Conservation (phyloP, 2,113 vertebrate genomes). For the Sinocyclocheilus rhinocerous region DNA sequence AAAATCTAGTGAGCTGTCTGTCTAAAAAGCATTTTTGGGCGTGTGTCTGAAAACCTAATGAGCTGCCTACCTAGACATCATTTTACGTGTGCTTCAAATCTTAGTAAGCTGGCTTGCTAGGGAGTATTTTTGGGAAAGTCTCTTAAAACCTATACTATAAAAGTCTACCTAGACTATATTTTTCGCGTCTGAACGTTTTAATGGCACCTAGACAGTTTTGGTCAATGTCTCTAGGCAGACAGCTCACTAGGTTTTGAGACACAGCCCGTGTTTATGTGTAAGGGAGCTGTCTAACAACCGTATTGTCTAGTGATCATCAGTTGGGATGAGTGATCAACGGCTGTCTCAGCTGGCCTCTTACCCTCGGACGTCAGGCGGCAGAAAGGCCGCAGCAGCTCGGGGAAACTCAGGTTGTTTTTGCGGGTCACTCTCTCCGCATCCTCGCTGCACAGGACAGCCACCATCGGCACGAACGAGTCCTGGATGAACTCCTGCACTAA, state of each 20-base stretch:
- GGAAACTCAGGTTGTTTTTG: constrained; percentile 91
- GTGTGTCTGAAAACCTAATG: neutral
- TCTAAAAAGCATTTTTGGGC: neutral
- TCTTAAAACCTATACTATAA: neutral
- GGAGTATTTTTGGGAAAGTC: neutral
- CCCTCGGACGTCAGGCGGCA: constrained; percentile 96
- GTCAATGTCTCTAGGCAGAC: neutral
- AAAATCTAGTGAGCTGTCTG: neutral
- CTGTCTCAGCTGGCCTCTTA: constrained; percentile 66
- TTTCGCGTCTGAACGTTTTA: neutral
- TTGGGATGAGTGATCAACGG: neutral
- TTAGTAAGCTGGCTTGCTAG: neutral
- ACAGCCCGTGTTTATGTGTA: neutral
- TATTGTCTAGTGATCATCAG: neutral
- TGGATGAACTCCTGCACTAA: constrained; percentile 96
- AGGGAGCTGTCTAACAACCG: neutral
- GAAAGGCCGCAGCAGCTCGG: constrained; percentile 92
- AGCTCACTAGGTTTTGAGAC: neutral
- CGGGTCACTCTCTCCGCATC: constrained; percentile 89
- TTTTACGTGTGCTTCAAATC: neutral
- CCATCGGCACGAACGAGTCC: constrained; percentile 94
- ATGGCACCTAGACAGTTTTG: neutral
- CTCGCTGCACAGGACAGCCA: constrained; percentile 92
- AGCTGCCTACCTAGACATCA: neutral
- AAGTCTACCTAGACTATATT: neutral